Conservation (phyloP, 2,797 vertebrate species). For the Hoplostethus mediterraneus region DNA sequence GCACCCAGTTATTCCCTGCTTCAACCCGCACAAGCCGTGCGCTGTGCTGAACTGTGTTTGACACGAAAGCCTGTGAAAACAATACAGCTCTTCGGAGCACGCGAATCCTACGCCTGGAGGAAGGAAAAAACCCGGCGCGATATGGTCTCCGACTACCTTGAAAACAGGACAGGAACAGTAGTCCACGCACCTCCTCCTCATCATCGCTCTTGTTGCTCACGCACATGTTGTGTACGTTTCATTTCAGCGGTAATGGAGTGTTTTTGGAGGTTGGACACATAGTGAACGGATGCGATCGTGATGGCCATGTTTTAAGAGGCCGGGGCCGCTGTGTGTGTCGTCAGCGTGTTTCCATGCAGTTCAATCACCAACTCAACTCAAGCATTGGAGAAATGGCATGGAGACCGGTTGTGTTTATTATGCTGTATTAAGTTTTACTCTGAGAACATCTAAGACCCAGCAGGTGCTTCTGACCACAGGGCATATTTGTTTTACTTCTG, state of each 20-base stretch:
- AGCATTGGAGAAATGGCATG: slow-evolving; percentile 47
- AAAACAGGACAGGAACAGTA: slow-evolving; percentile 52
- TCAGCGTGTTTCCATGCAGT: slow-evolving; percentile 60
- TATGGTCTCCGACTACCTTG: slow-evolving; percentile 30
- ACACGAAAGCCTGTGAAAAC: slow-evolving; percentile 66
- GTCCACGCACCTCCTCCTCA: slow-evolving; percentile 53
- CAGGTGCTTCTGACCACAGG: slow-evolving; percentile 77
- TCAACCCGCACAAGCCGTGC: slow-evolving; percentile 40
- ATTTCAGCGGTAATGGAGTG: slow-evolving; percentile 74
- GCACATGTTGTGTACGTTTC: slow-evolving; percentile 59
- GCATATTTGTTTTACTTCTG: slow-evolving; percentile 78
- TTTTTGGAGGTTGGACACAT: slow-evolving; percentile 66
- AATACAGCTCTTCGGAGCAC: slow-evolving; percentile 39
- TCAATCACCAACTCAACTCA: slow-evolving; percentile 73
- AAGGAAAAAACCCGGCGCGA: slow-evolving; percentile 44
- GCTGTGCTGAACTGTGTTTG: slow-evolving; percentile 54
- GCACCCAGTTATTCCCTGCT: slow-evolving; percentile 26
- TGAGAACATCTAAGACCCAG: slow-evolving; percentile 64
- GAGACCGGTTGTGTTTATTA: slow-evolving; percentile 80
- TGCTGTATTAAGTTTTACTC: slow-evolving; percentile 70
- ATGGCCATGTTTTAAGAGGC: slow-evolving; percentile 56
- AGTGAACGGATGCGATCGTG: slow-evolving; percentile 73
- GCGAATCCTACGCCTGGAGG: slow-evolving; percentile 11
- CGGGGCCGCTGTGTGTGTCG: slow-evolving; percentile 52
- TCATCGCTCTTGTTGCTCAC: slow-evolving; percentile 63